phyloP scores from a whole-genome alignment of 2,113 vertebrate species.

The Stictonetta naevosa region DNA sequence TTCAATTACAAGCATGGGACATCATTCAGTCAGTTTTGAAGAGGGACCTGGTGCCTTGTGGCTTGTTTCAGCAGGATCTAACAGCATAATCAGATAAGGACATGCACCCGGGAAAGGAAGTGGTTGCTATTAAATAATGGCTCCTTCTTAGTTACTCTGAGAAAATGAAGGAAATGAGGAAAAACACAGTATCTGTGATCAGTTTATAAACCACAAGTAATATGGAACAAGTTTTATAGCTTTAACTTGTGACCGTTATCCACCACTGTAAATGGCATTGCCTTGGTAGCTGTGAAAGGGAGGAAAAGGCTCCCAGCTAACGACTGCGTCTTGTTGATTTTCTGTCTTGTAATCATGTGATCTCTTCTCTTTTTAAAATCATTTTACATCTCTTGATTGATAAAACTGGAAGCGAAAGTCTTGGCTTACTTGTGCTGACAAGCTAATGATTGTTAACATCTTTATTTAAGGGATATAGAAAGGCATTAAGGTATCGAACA shows the following conservation, averaged over 20 bases:
- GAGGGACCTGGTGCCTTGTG: neutral
- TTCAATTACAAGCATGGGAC: neutral
- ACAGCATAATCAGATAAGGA: neutral
- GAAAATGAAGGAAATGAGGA: neutral
- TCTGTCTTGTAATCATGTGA: neutral
- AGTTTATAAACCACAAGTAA: neutral
- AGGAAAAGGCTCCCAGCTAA: neutral
- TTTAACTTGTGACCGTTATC: neutral
- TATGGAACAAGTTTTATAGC: neutral
- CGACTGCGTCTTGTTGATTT: neutral
- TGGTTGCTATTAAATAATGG: neutral
- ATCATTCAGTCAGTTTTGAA: neutral
- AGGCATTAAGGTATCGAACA: neutral
- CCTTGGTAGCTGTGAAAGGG: neutral
- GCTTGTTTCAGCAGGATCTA: neutral
- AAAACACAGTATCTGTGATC: neutral
- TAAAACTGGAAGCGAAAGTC: neutral
- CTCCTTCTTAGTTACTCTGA: neutral
- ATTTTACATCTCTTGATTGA: neutral
- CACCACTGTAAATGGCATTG: neutral
- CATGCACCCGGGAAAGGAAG: accelerated
- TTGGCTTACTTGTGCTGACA: neutral
- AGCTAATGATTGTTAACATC: neutral
- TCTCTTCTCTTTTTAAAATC: neutral
- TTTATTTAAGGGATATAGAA: neutral